phyloP scores from a whole-genome alignment of 2,797 vertebrate species.

The Staurois parvus region DNA sequence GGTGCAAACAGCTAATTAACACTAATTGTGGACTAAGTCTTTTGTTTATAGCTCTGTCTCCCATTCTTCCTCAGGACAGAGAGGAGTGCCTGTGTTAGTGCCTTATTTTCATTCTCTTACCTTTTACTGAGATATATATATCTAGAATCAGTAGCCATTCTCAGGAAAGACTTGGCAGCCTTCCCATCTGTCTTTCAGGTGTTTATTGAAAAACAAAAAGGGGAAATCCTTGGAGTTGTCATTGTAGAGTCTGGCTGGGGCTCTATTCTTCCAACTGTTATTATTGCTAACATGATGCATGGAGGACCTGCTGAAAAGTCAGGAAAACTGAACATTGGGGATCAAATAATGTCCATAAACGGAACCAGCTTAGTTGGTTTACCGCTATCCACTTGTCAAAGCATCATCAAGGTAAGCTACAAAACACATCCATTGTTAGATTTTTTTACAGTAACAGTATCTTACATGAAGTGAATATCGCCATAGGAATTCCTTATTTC shows the following conservation, averaged over 20 bases:
- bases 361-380: conserved; percentile 95
- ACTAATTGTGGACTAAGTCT: no score
- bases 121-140: no score
- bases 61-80: no score
- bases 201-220: conserved; percentile 93
- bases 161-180: neutral
- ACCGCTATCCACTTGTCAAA: conserved; percentile 94
- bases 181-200: conserved; percentile 75
- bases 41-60: no score
- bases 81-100: no score
- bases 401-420: conserved; percentile 93
- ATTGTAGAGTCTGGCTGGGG: conserved; percentile 98
- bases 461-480: neutral
- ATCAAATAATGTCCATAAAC: conserved; percentile 99
- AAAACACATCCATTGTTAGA: neutral
- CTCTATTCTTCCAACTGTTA: conserved; percentile 95
- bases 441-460: neutral
- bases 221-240: conserved; percentile 93
- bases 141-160: no score
- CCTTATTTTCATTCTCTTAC: no score
- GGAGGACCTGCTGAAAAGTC: conserved; percentile 93
- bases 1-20: no score
- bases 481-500: neutral
- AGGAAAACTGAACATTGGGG: conserved; percentile 91
- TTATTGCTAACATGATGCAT: conserved; percentile 98